A percentile compares a stretch with the other conserved stretches of the same genome.
Conservation (phyloP, 2,888 invertebrate species). For the Invenusta paracnida region DNA sequence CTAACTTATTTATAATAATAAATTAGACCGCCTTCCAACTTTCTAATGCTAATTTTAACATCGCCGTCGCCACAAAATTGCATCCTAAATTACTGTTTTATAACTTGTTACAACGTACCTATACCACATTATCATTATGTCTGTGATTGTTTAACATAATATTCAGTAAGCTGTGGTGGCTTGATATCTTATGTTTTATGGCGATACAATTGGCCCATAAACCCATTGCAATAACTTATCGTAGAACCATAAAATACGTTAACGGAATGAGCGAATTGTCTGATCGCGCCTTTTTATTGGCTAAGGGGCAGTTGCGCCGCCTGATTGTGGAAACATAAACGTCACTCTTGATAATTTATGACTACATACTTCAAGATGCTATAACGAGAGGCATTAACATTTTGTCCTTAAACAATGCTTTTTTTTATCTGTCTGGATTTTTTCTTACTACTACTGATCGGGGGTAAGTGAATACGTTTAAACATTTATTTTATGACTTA, state of each 20-base stretch:
- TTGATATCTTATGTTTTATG: conserved; percentile 1
- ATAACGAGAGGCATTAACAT: conserved; percentile 22
- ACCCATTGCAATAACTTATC: not conserved
- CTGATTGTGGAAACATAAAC: not conserved
- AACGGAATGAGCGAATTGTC: conserved; percentile 17
- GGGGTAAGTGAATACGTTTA: conserved; percentile 4
- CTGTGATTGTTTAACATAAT: no score
- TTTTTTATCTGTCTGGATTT: conserved; percentile 2
- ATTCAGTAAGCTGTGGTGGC: no score
- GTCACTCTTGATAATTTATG: conserved; percentile 12
- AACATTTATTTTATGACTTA: not conserved
- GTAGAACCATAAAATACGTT: not conserved
- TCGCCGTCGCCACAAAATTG: no score
- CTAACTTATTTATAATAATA: no score
- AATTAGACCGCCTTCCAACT: no score
- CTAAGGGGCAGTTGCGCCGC: not conserved
- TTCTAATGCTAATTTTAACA: no score
- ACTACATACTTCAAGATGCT: conserved; percentile 25
- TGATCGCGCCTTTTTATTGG: not conserved
- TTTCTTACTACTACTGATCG: conserved; percentile 11
- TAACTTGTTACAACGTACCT: no score
- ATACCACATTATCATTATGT: no score
- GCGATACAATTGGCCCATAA: conserved; percentile 25
- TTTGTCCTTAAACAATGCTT: not conserved
- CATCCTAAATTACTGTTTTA: no score